phyloP scores from a whole-genome alignment of 2,888 invertebrate genomes.

The Hydrotaea diabolus region DNA sequence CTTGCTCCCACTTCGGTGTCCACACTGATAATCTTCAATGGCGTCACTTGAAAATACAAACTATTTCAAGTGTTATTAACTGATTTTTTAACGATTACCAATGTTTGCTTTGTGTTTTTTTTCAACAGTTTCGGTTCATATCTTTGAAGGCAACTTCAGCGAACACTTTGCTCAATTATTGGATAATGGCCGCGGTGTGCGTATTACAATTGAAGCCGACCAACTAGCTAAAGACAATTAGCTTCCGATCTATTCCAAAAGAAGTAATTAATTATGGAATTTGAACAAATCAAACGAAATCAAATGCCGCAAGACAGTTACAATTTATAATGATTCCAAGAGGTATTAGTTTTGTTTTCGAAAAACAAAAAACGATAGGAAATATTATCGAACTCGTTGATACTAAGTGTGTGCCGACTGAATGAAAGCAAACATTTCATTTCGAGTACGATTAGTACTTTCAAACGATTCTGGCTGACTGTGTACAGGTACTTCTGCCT shows the following conservation, averaged over 20 bases:
- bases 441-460: no score
- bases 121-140: not conserved
- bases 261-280: no score
- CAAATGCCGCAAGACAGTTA: no score
- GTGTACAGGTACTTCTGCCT: no score
- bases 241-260: not conserved
- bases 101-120: not conserved
- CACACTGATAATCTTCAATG: conserved; percentile 1
- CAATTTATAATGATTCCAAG: not conserved
- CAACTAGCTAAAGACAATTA: not conserved
- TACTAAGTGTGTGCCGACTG: not conserved
- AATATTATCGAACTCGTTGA: not conserved
- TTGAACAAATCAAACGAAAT: not conserved
- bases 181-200: not conserved
- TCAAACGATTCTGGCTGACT: no score
- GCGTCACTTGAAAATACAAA: conserved; percentile 4
- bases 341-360: no score
- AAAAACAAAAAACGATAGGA: not conserved
- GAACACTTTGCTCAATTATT: not conserved
- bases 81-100: not conserved
- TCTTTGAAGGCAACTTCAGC: not conserved
- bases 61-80: conserved; percentile 17
- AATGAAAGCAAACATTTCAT: not conserved
- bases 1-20: not conserved
- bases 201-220: not conserved